Evolutionary conservation across 2,797 vertebrate genomes (phyloP), one percentile per base, ranked within the genome.

Genomic region (Enteromius trimaculatus): DNA sequence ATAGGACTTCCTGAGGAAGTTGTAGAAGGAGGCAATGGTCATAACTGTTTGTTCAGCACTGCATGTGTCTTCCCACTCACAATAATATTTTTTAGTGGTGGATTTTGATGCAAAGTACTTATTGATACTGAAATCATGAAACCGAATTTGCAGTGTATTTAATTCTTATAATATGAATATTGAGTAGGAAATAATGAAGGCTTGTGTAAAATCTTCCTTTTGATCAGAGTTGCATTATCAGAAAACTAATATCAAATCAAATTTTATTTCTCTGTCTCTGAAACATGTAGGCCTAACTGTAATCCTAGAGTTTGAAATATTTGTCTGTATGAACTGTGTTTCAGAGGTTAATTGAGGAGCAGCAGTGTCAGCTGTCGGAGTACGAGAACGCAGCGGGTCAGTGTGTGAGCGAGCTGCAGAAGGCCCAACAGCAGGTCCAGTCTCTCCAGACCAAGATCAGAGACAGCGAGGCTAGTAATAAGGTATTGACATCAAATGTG

Each of bases 371-470:
- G 86, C 88, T 89, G 21, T 80, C 80, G 72, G 90, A 92, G 75
- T 90, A 90, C 42, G 92, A 95, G 19, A 66, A 86, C 6, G 90
- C 94, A 23, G 90, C 88, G 0, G 92, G 88, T 19, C 93, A 94
- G 77, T 94, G 93, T 53, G 85, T 93, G 3, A 86, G 90, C 0
- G 87, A 94, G 85, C 91, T 95, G 71, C 86, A 90, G 88, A 89
- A 93, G 84, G 91, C 93, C 71, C 95, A 96, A 90, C 91, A 94
- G 37, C 93, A 94, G 89, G 90, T 95, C 80, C 83, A 80, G 71
- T 89, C 90, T 1, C 91, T 96, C 55, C 95, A 96, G 90, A 90
- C 91, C 78, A 96, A 96, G 92, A 91, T 96, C 91, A 91, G 93
- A 85, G 92, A 95, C 51, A 94, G 91, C 5, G 95, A 97, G 87